Percentiles rank a stretch among this genome's conserved stretches.
Conservation (phyloP, 2,797 vertebrate genomes). For the Danio kyathit region DNA sequence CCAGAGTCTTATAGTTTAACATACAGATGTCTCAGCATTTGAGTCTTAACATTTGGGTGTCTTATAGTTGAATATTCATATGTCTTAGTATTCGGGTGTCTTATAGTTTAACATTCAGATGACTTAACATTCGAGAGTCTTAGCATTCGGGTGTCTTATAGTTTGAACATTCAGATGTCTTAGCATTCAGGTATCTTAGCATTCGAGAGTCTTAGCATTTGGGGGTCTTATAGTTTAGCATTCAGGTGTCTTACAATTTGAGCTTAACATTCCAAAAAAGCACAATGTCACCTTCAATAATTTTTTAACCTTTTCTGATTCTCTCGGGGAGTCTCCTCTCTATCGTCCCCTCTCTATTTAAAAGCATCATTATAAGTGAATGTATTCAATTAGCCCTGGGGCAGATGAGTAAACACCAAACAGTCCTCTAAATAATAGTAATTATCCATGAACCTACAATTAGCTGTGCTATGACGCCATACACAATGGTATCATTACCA, state of each 20-base stretch:
- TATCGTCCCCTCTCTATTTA: slow-evolving; percentile 23
- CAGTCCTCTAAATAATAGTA: slow-evolving; percentile 54
- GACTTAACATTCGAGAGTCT: too few species aligned
- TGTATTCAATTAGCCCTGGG: slow-evolving; percentile 43
- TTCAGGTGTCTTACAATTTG: not conserved
- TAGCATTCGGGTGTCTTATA: too few species aligned
- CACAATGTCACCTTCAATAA: slow-evolving; percentile 26
- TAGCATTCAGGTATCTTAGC: too few species aligned
- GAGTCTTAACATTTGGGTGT: not conserved
- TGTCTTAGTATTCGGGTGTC: not conserved
- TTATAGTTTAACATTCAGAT: too few species aligned
- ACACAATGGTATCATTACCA: slow-evolving; percentile 37
- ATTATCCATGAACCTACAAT: slow-evolving; percentile 62
- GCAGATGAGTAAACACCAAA: slow-evolving; percentile 54
- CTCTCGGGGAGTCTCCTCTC: slow-evolving; percentile 50
- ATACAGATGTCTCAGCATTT: too few species aligned
- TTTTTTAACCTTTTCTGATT: slow-evolving; percentile 26
- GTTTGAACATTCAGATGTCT: too few species aligned
- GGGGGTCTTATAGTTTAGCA: too few species aligned
- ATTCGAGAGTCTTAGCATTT: too few species aligned
- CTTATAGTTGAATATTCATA: too few species aligned
- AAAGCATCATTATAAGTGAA: slow-evolving; percentile 28
- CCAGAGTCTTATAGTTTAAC: too few species aligned
- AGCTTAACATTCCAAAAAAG: slow-evolving; percentile 12
- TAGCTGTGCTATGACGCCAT: slow-evolving; percentile 48